Base-by-base conservation (phyloP, 92 coral and sea anemone species). In the Palythoa caribaeorum region DNA sequence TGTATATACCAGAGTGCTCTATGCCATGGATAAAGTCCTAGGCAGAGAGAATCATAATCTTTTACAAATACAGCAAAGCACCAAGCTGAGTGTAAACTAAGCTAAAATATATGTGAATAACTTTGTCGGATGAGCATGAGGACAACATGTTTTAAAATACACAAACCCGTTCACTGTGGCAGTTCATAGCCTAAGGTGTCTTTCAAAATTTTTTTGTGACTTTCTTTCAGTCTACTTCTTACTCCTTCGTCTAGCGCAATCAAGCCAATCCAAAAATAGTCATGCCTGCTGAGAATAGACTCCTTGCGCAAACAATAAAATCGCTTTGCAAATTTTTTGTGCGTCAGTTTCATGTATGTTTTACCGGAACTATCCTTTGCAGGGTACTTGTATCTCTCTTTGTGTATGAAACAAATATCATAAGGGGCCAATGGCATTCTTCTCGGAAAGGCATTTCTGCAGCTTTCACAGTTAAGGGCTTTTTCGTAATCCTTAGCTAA, bases 311-410 rank as follows among this genome's bases (percentile, higher is more conserved):
- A 28, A 38, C 78, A 74, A 50, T 74, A 74, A 74, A 74, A 74
- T 17, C 78, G 54, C 55, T 74, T 74, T 1, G 78, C 78, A 47
- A 74, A 7, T 38, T 44, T 40, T n/a, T 74, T 74, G 20, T 74
- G 54, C 55, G 78, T 74, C 20, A 74, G 78, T 47, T 38, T 74
- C 78, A 74, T 74, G 54, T 14, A 8, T 74, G 54, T 74, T 3
- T 17, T 6, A 50, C 36, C 78, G 16, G 78, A 39, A 19, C 78
- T 74, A 70, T 83, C 89, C 84, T 88, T 91, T 59, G 63, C 86
- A 19, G 94, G 94, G 69, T 91, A 91, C 55, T 36, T 38, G 88
- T 84, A 91, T 62, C 90, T 20, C 78, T 90, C 90, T 73, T 90
- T 87, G 90, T 90, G 90, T 13, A 60, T 71, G 48, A 90, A 39